Percentiles rank a stretch among this genome's conserved stretches.
phyloP scores from a whole-genome alignment of 2,797 vertebrate genomes.

The Paguma larvata region DNA sequence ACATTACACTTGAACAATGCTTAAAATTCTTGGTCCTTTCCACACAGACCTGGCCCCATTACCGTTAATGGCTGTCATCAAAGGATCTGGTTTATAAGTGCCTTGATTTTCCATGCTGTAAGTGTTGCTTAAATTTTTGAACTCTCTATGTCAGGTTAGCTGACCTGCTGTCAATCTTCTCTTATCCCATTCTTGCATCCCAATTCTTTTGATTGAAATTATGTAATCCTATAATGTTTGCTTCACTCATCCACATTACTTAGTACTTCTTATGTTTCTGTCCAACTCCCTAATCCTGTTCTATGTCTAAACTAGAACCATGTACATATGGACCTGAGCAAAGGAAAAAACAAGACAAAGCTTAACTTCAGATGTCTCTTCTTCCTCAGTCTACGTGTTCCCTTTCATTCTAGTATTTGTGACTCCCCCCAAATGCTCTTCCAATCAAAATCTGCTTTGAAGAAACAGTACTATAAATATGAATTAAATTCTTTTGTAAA shows the following conservation, averaged over 20 bases:
- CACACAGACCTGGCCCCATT: not conserved
- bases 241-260: not conserved
- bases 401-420: not conserved
- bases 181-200: not conserved
- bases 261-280: not conserved
- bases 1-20: not conserved
- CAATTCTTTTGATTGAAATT: not conserved
- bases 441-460: not conserved
- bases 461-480: not conserved
- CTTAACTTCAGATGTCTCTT: not conserved
- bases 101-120: not conserved
- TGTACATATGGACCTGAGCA: not conserved
- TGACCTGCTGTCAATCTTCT: not conserved
- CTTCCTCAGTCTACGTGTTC: not conserved
- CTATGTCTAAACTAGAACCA: not conserved
- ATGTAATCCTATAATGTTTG: not conserved
- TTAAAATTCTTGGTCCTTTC: not conserved
- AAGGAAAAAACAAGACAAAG: not conserved
- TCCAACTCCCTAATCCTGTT: not conserved
- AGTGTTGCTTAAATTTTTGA: slow-evolving; percentile 7
- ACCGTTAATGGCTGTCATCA: not conserved
- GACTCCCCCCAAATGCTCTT: not conserved
- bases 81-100: not conserved
- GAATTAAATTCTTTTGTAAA: not conserved
- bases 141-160: not conserved